A percentile compares a stretch with the other conserved stretches of the same genome.
Evolutionary conservation across 2,797 vertebrate species (phyloP).

Genomic region (Onychomys leucogaster): DNA sequence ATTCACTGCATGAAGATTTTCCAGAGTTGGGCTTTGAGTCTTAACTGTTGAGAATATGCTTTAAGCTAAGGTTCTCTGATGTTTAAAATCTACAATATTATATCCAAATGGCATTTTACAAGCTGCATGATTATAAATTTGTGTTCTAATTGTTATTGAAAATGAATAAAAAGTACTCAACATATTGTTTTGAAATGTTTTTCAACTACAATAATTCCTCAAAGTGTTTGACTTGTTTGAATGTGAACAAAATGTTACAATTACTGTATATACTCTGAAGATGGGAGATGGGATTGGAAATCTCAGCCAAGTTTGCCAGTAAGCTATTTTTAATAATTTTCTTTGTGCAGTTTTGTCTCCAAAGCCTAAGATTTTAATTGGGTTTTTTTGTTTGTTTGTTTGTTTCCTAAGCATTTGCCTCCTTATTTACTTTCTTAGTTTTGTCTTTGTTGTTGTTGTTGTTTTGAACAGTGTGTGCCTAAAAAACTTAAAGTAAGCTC

Average conservation of each 20-base stretch:
- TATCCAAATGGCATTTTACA: slow-evolving; percentile 67
- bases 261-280: not conserved
- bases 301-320: slow-evolving; percentile 3
- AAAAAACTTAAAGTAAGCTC: slow-evolving; percentile 26
- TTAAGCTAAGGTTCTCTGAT: slow-evolving; percentile 68
- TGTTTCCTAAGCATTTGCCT: not conserved
- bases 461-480: not conserved
- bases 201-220: not conserved
- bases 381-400: not conserved
- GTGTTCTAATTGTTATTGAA: slow-evolving; percentile 51
- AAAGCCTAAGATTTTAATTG: slow-evolving; percentile 32
- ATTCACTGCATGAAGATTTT: slow-evolving; percentile 13
- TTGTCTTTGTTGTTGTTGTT: too few relatives aligned
- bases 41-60: slow-evolving; percentile 38
- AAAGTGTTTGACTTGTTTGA: not conserved
- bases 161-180: slow-evolving; percentile 66
- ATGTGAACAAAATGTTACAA: slow-evolving; percentile 56
- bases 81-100: slow-evolving; percentile 61
- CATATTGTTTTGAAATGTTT: slow-evolving; percentile 60
- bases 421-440: not conserved
- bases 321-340: slow-evolving; percentile 63
- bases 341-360: slow-evolving; percentile 49
- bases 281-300: not conserved
- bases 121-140: slow-evolving; percentile 45
- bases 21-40: slow-evolving; percentile 50